Percentiles rank a stretch among this genome's conserved stretches.
Conservation (phyloP, 2,888 invertebrate species). For the Cistogaster globosa region DNA sequence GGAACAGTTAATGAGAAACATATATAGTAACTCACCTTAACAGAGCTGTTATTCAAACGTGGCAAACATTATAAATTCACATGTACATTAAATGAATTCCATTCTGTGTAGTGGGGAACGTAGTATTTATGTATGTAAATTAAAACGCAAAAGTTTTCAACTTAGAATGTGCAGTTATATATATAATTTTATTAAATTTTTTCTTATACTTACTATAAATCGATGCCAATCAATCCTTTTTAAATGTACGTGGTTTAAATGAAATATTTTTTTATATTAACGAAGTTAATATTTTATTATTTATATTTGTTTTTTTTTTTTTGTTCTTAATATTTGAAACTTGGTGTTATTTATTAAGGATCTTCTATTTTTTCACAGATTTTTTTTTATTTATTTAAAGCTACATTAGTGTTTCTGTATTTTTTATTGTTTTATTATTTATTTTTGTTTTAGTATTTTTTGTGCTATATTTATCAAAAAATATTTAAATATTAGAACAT, state of each 20-base stretch:
- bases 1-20: not conserved
- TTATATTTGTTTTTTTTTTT: conserved; percentile 20
- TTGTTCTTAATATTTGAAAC: conserved; percentile 46
- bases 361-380: conserved; percentile 28
- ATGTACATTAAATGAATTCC: conserved; percentile 10
- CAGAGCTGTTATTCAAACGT: conserved; percentile 3
- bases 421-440: conserved; percentile 46
- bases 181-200: conserved; percentile 38
- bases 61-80: not conserved
- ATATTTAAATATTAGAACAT: not conserved
- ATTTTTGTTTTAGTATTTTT: conserved; percentile 40
- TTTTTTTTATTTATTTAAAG: not conserved
- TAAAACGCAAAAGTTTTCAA: not conserved
- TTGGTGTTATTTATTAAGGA: conserved; percentile 58
- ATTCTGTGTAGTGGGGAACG: not conserved
- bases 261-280: conserved; percentile 38
- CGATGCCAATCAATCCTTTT: conserved; percentile 66
- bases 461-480: conserved; percentile 22
- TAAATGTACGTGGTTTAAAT: conserved; percentile 27
- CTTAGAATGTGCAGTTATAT: conserved; percentile 32
- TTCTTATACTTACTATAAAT: conserved; percentile 68
- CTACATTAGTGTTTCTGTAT: conserved; percentile 6
- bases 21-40: not conserved
- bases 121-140: not conserved
- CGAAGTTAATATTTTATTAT: conserved; percentile 19